Evolutionary conservation across 2,888 invertebrate species (phyloP).

Genomic region (Hedya salicella): DNA sequence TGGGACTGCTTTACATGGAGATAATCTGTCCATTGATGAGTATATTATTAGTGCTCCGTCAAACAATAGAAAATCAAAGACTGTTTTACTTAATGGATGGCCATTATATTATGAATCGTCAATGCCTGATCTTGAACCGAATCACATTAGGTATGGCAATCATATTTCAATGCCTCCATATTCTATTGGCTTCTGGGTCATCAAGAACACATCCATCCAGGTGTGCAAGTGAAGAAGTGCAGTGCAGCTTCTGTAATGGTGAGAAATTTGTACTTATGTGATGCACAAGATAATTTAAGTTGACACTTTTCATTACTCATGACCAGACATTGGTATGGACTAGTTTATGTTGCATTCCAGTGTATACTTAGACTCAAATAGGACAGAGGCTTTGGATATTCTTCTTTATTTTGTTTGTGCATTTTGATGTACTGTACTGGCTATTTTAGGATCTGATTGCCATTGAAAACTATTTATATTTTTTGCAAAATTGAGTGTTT

Average conservation of each 20-base stretch:
- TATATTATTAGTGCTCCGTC: conserved; percentile 82
- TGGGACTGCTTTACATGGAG: conserved; percentile 73
- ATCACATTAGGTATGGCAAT: conserved; percentile 70
- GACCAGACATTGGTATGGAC: not conserved
- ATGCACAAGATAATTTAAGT: not conserved
- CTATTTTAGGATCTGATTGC: no score
- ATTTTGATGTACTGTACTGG: no score
- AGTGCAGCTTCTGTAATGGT: not conserved
- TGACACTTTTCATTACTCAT: not conserved
- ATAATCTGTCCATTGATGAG: conserved; percentile 73
- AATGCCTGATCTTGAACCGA: conserved; percentile 83
- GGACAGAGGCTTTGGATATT: not conserved
- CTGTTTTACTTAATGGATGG: conserved; percentile 85
- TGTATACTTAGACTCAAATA: conserved; percentile 26
- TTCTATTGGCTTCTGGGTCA: conserved; percentile 87
- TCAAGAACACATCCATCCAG: conserved; percentile 79
- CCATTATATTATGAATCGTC: conserved; percentile 79
- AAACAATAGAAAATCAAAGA: conserved; percentile 79
- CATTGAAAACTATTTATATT: no score
- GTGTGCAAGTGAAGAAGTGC: conserved; percentile 56
- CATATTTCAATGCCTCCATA: conserved; percentile 85
- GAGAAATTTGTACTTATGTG: conserved; percentile 1
- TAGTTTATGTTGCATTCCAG: conserved; percentile 42
- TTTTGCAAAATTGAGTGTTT: no score
- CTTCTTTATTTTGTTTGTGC: no score